phyloP scores from a whole-genome alignment of 2,888 invertebrate genomes.

The Iphiclides podalirius region DNA sequence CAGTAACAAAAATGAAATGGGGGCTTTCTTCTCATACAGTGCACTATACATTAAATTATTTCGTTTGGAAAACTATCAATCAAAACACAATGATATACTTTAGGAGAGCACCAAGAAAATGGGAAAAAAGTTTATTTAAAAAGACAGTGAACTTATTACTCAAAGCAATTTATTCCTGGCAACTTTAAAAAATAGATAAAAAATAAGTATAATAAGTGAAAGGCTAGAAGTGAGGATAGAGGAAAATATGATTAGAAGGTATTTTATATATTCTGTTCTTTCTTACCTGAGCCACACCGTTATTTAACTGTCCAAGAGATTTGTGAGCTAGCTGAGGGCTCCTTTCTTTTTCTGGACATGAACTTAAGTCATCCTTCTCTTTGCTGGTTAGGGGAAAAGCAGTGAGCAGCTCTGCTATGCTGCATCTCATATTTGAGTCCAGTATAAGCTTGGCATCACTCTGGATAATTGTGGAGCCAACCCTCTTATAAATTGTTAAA shows the following conservation, averaged over 20 bases:
- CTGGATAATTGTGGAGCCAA: conserved; percentile 84
- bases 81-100: too few relatives aligned
- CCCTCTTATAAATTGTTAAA: conserved; percentile 85
- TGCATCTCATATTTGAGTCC: conserved; percentile 82
- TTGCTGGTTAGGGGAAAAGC: conserved; percentile 84
- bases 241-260: too few relatives aligned
- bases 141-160: too few relatives aligned
- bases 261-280: background rate
- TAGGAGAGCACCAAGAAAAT: too few relatives aligned
- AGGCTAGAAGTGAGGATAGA: too few relatives aligned
- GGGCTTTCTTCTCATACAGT: too few relatives aligned
- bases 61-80: too few relatives aligned
- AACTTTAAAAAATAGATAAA: too few relatives aligned
- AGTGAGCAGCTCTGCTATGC: conserved; percentile 81
- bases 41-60: too few relatives aligned
- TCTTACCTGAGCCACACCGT: conserved; percentile 82
- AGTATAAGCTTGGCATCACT: conserved; percentile 83
- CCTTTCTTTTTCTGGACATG: conserved; percentile 83
- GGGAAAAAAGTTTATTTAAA: background rate
- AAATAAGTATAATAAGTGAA: too few relatives aligned
- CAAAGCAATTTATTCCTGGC: too few relatives aligned
- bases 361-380: conserved; percentile 85
- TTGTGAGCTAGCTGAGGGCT: conserved; percentile 77
- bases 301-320: conserved; percentile 83
- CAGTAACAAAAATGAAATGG: too few relatives aligned